Conservation (phyloP, 2,797 vertebrate species). For the Masticophis lateralis region DNA sequence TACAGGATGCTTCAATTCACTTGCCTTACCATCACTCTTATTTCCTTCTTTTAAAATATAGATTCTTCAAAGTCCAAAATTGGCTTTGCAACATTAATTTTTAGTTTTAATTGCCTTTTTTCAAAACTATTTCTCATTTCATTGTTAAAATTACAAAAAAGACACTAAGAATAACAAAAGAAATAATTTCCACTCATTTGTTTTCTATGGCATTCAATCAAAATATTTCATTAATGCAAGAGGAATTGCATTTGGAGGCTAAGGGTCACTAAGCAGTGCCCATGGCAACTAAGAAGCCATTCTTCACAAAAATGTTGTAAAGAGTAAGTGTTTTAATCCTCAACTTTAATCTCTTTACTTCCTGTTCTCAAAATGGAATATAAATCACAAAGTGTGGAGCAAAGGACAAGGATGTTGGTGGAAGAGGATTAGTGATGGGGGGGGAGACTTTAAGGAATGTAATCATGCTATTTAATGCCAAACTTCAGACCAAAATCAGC, state of each 20-base stretch:
- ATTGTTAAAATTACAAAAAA: constrained; percentile 40
- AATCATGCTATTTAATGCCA: constrained; percentile 73
- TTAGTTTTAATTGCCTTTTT: constrained; percentile 17
- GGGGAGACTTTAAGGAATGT: constrained; percentile 71
- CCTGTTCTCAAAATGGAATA: constrained; percentile 77
- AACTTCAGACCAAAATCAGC: constrained; percentile 66
- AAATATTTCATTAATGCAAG: constrained; percentile 70
- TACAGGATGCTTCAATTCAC: background rate
- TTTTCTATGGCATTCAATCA: constrained; percentile 65
- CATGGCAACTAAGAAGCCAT: constrained; percentile 74
- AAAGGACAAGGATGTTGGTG: constrained; percentile 68
- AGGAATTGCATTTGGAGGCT: constrained; percentile 59
- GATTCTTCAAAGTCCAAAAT: constrained; percentile 23
- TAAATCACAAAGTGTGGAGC: constrained; percentile 70
- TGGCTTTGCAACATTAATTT: background rate
- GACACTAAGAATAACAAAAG: constrained; percentile 37
- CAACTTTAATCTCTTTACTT: constrained; percentile 76
- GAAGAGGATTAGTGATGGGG: constrained; percentile 71
- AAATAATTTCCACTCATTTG: constrained; percentile 54
- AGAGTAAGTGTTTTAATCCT: constrained; percentile 78
- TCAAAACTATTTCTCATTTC: constrained; percentile 51
- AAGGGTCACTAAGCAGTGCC: constrained; percentile 69
- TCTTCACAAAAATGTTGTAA: constrained; percentile 66
- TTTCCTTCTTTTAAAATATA: background rate
- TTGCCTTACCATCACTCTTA: constrained; percentile 5